phyloP scores from a whole-genome alignment of 2,797 vertebrate genomes.

The Jordanella pulchra region DNA sequence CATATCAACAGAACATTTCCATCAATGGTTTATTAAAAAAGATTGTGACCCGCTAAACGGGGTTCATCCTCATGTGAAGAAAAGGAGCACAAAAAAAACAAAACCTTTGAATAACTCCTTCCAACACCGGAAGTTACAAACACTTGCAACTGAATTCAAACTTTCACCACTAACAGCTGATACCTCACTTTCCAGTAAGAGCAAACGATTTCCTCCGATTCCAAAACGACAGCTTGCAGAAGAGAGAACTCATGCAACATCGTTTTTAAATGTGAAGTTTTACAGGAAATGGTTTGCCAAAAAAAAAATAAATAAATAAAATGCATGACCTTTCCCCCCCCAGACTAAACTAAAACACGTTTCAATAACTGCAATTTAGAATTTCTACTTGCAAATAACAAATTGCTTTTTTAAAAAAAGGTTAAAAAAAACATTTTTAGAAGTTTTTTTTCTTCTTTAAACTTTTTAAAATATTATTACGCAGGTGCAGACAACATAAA shows the following conservation, averaged over 20 bases:
- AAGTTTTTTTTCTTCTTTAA: too few species aligned
- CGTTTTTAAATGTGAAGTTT: background rate
- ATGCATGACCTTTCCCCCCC: background rate
- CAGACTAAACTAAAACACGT: too few species aligned
- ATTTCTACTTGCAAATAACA: too few species aligned
- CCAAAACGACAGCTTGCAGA: background rate
- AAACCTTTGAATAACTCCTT: background rate
- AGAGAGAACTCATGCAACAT: background rate
- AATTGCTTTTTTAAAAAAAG: too few species aligned
- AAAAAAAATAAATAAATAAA: too few species aligned
- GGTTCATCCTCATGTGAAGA: background rate
- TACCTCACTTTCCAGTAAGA: background rate
- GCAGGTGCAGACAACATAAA: too few species aligned
- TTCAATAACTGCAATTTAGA: background rate
- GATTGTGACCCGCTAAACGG: background rate
- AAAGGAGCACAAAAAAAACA: background rate
- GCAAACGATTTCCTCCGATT: background rate
- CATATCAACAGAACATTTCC: background rate
- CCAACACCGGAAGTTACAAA: conserved; percentile 2
- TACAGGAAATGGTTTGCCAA: too few species aligned
- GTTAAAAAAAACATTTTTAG: too few species aligned
- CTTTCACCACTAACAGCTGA: too few species aligned
- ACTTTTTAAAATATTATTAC: too few species aligned
- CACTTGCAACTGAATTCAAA: background rate
- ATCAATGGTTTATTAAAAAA: background rate